Evolutionary conservation across 2,113 vertebrate genomes (phyloP).

Genomic region (Chinchilla lanigera): DNA sequence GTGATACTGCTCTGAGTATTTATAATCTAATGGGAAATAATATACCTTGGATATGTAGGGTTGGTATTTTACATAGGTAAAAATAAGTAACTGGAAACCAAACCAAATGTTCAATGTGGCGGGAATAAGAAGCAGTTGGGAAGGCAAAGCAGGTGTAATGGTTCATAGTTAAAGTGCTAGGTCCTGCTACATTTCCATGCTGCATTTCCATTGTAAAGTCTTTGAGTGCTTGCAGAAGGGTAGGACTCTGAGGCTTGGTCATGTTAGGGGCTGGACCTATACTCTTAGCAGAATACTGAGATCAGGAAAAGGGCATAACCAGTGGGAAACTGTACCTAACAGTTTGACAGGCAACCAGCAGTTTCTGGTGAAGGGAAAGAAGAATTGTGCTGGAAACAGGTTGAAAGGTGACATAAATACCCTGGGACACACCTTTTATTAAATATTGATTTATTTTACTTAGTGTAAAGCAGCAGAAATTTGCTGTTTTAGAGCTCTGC

Average conservation of each 20-base stretch:
- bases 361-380: background rate
- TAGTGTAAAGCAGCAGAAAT: background rate
- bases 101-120: background rate
- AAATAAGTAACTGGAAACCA: background rate
- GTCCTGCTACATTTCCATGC: background rate
- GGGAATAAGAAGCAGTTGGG: background rate
- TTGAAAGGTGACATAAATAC: background rate
- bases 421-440: background rate
- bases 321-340: background rate
- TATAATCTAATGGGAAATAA: background rate
- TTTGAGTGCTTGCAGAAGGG: background rate
- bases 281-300: background rate
- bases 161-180: background rate
- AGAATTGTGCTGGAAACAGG: background rate
- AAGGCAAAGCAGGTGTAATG: background rate
- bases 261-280: background rate
- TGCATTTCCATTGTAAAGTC: background rate
- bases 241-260: background rate
- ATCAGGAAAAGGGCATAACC: background rate
- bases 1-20: background rate
- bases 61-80: background rate
- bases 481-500: background rate
- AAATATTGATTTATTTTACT: background rate
- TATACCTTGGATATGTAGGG: background rate
- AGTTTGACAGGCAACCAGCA: background rate